Base-by-base conservation (phyloP, 1,140 invertebrate species). In the Trachymyrmex septentrionalis region DNA sequence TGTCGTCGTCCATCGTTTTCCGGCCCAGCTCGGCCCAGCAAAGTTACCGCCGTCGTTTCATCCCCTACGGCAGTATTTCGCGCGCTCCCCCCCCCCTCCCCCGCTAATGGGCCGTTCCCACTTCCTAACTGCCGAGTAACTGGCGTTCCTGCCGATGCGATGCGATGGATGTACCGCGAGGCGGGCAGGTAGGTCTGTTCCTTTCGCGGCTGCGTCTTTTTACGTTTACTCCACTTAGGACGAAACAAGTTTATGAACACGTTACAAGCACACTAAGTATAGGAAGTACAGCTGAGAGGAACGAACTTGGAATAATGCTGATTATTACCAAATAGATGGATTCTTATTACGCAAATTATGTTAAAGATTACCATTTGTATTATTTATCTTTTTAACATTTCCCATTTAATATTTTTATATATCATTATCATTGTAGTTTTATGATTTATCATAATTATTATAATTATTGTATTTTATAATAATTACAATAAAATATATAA, bases 1-100 rank as follows among this genome's bases (percentile, higher is more conserved):
- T 86, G 73, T 85, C 71, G 59, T 86, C 73, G 73, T 81, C 84
- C 75, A 78, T 86, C 59, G 77, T 71, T 86, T 57, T 82, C 61
- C 77, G 64, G 77, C 63, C 59, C 16, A 34, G 77, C n/a, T 38
- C 64, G 63, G 77, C 64, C 34, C 72, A 44, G 61, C 16, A 0
- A 81, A 81, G 34, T 71, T 82, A 84, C 78, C 85, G 64, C 61
- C 61, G 24, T 72, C 66, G 63, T 85, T 72, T 69, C 53, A 19
- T 24, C 63, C 78, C 66, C 12, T 71, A 53, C 77, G 30, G 30
- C 77, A 63, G 53, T 66, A 57, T 61, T 76, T 76, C 72, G n/a
- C 53, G 19, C 67, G n/a, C n/a, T n/a, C n/a, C n/a, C n/a, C n/a
- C n/a, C n/a, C n/a, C n/a, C n/a, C n/a, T n/a, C 14, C 44, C 81